Percentiles rank a stretch among this genome's conserved stretches.
Evolutionary conservation across 2,113 vertebrate species (phyloP).

Genomic region (Corythoichthys intestinalis): DNA sequence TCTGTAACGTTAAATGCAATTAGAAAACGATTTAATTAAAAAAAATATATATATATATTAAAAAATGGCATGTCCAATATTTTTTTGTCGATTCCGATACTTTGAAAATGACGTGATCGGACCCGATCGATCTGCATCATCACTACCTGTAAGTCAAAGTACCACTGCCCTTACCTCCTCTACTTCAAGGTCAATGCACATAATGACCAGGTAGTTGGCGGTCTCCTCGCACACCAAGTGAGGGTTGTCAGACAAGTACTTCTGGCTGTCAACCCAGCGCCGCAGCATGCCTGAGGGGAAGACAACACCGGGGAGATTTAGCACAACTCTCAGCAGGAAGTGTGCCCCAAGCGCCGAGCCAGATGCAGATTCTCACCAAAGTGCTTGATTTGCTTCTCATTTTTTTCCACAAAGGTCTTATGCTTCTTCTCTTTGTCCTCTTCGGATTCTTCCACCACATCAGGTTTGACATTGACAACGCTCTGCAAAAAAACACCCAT

Average conservation of each 20-base stretch:
- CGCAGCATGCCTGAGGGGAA: constrained; percentile 82
- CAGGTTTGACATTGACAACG: constrained; percentile 80
- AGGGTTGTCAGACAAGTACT: constrained; percentile 85
- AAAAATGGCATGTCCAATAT: no score
- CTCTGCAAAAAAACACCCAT: constrained; percentile 68
- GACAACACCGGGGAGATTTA: not conserved
- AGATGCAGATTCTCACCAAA: constrained; percentile 75
- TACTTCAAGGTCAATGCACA: constrained; percentile 95
- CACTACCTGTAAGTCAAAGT: not conserved
- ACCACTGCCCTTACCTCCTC: constrained; percentile 77
- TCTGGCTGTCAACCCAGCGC: constrained; percentile 96
- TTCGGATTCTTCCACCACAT: constrained; percentile 78
- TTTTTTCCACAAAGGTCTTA: constrained; percentile 88
- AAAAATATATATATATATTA: no score
- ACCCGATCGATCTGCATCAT: no score
- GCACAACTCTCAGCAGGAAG: not conserved
- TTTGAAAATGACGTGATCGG: no score
- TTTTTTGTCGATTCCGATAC: no score
- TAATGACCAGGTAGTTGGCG: constrained; percentile 92
- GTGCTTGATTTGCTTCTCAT: constrained; percentile 90
- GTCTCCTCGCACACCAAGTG: constrained; percentile 92
- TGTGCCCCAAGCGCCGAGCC: not conserved
- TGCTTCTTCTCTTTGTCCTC: constrained; percentile 91
- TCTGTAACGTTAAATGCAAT: no score
- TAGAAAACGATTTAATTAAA: no score